Conservation (phyloP, 2,113 vertebrate species). For the Oryzias woworae region DNA sequence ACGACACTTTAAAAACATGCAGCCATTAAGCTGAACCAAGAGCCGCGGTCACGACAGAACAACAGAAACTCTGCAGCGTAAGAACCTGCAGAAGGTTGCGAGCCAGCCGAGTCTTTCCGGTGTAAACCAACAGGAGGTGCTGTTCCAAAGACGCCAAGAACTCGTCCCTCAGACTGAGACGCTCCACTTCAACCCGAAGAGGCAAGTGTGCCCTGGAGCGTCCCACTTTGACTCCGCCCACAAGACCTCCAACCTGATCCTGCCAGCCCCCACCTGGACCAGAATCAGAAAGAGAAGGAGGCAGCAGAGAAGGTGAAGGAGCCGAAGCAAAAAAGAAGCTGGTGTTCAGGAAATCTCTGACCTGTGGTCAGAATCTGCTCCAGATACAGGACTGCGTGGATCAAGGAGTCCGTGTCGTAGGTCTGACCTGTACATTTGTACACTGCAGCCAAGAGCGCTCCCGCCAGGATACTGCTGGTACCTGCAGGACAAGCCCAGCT, state of each 20-base stretch:
- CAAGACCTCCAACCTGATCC: slow-evolving; percentile 92
- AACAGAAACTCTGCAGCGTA: no score
- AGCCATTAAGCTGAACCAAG: no score
- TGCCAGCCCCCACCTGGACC: slow-evolving; percentile 93
- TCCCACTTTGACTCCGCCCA: slow-evolving; percentile 89
- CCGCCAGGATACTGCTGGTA: slow-evolving; percentile 97
- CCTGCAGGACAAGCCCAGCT: slow-evolving; percentile 70
- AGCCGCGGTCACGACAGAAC: no score
- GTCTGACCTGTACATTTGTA: slow-evolving; percentile 81
- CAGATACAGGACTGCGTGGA: slow-evolving; percentile 89
- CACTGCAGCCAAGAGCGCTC: slow-evolving; percentile 84
- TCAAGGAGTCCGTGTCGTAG: slow-evolving; percentile 80
- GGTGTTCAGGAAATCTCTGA: slow-evolving; percentile 31
- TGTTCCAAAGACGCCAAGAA: slow-evolving; percentile 82
- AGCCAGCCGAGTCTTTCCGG: slow-evolving; percentile 92
- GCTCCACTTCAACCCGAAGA: slow-evolving; percentile 85
- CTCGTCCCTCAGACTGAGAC: slow-evolving; percentile 69
- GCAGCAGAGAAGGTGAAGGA: neutral
- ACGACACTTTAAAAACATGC: neutral
- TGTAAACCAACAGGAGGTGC: slow-evolving; percentile 92
- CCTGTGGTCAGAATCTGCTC: slow-evolving; percentile 96
- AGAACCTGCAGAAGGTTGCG: slow-evolving; percentile 91
- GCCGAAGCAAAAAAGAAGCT: neutral
- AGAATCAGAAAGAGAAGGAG: neutral
- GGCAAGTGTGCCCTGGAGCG: slow-evolving; percentile 84